Base-by-base conservation (phyloP, 1,140 invertebrate species). In the Copidosoma floridanum region DNA sequence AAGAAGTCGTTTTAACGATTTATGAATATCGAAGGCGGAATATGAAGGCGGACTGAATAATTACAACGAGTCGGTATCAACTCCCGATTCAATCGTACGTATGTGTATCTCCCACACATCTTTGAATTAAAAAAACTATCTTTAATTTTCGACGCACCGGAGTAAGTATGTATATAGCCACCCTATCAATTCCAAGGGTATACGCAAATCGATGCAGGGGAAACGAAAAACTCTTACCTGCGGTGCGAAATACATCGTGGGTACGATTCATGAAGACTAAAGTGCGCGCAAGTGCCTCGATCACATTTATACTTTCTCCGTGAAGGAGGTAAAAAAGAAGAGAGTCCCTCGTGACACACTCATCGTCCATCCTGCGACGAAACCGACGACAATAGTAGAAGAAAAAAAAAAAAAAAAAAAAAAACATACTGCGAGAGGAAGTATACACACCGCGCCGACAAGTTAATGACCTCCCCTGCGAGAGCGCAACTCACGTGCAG, bases 281-380 rank as follows among this genome's bases (percentile, higher is more conserved):
- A 67, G 68, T 68, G 63, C 67, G 67, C 59, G 43, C 65, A 50
- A 65, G 63, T 60, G 56, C 37, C 37, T 55, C 67, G 57, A 69
- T 66, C 70, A 72, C 74, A 76, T 76, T 71, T 76, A 76, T 76
- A 76, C 73, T 75, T 74, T 76, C 73, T 5, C 38, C 5, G 38
- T 5, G 16, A 41, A 41, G n/a, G n/a, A n/a, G n/a, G n/a, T n/a
- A 41, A 41, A 41, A 41, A 32, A 32, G 12, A 32, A 32, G 29
- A 32, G 29, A 32, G 38, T 41, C 38, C 10, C 10, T 16, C 38
- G 38, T 16, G 11, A 16, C 6, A 16, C 6, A 10, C 10, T 14
- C 43, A 14, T 46, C 43, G 43, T 46, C 43, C 40, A 21, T 14
- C 43, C n/a, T 12, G 29, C 12, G 6, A 32, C 12, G 12, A 8